phyloP scores from a whole-genome alignment of 2,113 vertebrate species.

The Egretta garzetta region DNA sequence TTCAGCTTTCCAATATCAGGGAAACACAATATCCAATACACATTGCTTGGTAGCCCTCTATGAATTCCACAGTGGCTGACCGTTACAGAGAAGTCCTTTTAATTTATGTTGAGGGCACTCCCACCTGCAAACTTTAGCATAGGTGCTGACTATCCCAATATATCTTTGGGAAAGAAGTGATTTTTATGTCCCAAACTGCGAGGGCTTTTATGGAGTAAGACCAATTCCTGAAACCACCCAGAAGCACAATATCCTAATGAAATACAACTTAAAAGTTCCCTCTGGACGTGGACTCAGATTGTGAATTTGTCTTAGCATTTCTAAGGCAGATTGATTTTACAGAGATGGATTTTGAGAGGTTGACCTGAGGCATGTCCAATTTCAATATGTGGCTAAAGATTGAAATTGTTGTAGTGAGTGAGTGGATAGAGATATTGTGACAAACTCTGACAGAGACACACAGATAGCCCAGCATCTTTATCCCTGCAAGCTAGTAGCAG shows the following conservation, averaged over 20 bases:
- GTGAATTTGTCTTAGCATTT: not conserved
- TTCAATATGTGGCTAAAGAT: not conserved
- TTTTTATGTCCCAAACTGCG: not conserved
- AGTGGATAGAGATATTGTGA: not conserved
- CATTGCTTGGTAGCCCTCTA: not conserved
- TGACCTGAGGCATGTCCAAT: not conserved
- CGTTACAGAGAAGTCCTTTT: not conserved
- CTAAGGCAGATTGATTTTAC: not conserved
- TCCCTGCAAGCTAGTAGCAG: not conserved
- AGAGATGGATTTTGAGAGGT: not conserved
- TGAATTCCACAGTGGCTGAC: not conserved
- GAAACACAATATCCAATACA: rapidly evolving
- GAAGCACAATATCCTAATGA: not conserved
- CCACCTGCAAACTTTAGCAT: not conserved
- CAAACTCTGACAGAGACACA: not conserved
- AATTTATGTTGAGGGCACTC: not conserved
- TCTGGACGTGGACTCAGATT: not conserved
- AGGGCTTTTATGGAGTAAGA: not conserved
- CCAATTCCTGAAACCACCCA: not conserved
- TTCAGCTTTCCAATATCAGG: not conserved
- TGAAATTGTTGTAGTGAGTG: not conserved
- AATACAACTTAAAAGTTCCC: not conserved
- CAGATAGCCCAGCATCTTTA: not conserved
- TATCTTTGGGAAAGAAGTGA: not conserved
- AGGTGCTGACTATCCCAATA: not conserved